These are phyloP conservation scores for Cephalopholis sonnerati DNA, from an alignment of 2,113 vertebrate genomes.

Conservation along the genomic window DNA sequence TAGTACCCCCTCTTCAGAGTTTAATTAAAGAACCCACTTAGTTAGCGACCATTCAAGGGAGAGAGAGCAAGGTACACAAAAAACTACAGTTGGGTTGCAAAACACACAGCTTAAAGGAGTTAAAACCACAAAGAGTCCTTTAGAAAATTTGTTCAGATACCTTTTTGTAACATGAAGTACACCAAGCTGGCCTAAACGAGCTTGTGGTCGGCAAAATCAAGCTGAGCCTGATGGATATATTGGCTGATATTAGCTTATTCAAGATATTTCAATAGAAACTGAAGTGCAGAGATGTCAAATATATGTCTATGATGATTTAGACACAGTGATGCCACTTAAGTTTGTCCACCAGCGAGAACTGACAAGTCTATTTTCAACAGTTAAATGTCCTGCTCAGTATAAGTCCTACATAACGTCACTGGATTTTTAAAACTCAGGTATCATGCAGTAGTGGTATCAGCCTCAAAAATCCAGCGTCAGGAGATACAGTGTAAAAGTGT, in stretches of 20 bases:
- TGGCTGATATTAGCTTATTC: background rate
- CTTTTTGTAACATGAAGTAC: background rate
- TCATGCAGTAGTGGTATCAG: background rate
- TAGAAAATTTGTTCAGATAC: background rate
- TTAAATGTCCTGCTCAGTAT: background rate
- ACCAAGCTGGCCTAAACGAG: background rate
- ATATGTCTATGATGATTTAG: background rate
- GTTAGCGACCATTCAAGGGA: background rate
- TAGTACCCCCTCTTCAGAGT: background rate
- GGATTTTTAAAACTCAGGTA: background rate
- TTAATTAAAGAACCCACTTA: background rate
- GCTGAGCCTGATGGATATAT: background rate
- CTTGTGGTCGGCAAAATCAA: background rate
- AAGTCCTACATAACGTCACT: too few species aligned
- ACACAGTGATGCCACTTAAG: background rate
- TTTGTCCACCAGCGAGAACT: background rate
- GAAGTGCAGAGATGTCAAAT: background rate
- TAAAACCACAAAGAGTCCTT: too few species aligned
- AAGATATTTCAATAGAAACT: background rate
- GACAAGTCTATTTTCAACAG: background rate
- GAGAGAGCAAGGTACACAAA: background rate
- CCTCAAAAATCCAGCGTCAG: background rate
- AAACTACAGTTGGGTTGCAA: background rate
- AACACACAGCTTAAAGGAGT: background rate
- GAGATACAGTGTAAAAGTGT: background rate